These are phyloP conservation scores for Centruroides vittatus DNA, from an alignment of 1,140 invertebrate genomes.

Conservation along the genomic window DNA sequence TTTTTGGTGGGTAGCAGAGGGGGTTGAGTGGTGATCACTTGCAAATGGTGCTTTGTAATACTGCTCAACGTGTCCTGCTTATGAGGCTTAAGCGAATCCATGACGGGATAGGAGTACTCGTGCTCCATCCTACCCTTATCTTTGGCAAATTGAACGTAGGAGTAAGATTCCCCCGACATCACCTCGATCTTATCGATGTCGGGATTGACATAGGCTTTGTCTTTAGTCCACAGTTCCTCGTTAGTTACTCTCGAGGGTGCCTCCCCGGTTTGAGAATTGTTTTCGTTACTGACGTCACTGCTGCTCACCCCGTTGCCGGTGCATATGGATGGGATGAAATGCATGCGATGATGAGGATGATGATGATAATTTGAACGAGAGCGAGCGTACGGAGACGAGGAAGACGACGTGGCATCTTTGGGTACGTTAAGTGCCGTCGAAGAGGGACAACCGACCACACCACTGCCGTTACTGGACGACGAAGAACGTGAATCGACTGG, in stretches of 20 bases:
- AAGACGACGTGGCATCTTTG: conserved; percentile 8
- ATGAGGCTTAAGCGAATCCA: conserved; percentile 34
- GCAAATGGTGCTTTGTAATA: conserved; percentile 38
- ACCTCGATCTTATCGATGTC: conserved; percentile 20
- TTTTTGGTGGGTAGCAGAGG: conserved; percentile 49
- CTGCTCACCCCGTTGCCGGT: neutral
- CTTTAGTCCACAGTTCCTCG: conserved; percentile 10
- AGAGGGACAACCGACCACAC: conserved; percentile 18
- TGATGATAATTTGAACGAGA: conserved; percentile 20
- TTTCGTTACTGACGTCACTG: no score
- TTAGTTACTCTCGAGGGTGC: no score
- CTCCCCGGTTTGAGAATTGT: no score
- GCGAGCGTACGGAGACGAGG: conserved; percentile 23
- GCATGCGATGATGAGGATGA: conserved; percentile 36
- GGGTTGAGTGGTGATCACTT: conserved; percentile 24
- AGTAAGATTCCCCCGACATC: conserved; percentile 42
- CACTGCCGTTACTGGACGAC: conserved; percentile 37
- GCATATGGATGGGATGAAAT: conserved; percentile 27
- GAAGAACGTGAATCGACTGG: conserved; percentile 54
- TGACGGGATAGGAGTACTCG: conserved; percentile 65
- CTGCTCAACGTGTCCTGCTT: conserved; percentile 37
- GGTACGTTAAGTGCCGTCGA: conserved; percentile 4
- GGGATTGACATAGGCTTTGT: conserved; percentile 4
- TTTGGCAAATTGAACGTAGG: conserved; percentile 67
- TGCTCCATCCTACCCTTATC: conserved; percentile 40